Conservation (phyloP, 2,797 vertebrate genomes). For the Acanthis flammea region DNA sequence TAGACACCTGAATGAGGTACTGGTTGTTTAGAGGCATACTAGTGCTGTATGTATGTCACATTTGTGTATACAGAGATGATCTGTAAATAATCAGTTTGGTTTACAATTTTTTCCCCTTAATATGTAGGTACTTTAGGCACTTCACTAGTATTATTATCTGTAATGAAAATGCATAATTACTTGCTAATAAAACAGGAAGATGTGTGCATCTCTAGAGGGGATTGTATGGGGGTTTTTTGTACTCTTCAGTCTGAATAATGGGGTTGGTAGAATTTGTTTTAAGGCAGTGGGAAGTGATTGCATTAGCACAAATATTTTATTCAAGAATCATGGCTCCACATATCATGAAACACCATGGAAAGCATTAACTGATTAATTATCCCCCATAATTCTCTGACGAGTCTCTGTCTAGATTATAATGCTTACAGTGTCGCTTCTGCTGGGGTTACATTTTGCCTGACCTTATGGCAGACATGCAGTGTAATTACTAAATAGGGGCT, state of each 20-base stretch:
- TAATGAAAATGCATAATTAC: not conserved
- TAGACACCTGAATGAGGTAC: not conserved
- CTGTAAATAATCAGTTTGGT: not conserved
- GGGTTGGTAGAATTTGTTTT: constrained; percentile 28
- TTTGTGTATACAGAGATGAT: not conserved
- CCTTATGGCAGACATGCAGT: constrained; percentile 54
- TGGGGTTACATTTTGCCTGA: constrained; percentile 42
- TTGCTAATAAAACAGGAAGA: not conserved
- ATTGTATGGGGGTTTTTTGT: not conserved
- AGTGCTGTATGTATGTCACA: accelerated
- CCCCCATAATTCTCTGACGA: constrained; percentile 12
- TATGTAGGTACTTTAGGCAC: not conserved
- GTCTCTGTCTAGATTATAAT: constrained; percentile 27
- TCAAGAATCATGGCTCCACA: not conserved
- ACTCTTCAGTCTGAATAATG: not conserved
- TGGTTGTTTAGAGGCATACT: not conserved
- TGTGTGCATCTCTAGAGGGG: accelerated
- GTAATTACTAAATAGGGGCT: constrained; percentile 64
- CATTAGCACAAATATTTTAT: constrained; percentile 5
- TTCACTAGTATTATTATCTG: not conserved
- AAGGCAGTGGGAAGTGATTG: constrained; percentile 30
- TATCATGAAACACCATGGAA: not conserved
- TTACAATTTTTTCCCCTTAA: not conserved
- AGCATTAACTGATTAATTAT: constrained; percentile 44
- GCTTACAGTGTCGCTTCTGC: constrained; percentile 2